Evolutionary conservation across 2,888 invertebrate species (phyloP).

Genomic region (Drosophila birchii): DNA sequence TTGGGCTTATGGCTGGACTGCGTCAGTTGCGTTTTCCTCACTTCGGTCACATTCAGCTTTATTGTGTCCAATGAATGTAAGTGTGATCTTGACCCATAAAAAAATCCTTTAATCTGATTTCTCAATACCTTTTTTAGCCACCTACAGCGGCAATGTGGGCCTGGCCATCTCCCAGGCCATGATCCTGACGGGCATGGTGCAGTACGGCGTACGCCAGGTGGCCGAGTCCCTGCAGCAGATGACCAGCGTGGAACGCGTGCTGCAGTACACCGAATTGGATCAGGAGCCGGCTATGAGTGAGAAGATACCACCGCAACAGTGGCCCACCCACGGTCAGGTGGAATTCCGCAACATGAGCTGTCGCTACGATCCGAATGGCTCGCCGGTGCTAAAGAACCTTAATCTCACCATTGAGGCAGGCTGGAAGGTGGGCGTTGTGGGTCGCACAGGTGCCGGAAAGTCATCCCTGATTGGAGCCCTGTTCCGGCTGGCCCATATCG

Average conservation of each 20-base stretch:
- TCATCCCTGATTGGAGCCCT: constrained; percentile 91
- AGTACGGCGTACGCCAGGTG: constrained; percentile 89
- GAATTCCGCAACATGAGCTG: constrained; percentile 87
- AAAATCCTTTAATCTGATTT: background rate
- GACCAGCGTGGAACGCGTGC: constrained; percentile 90
- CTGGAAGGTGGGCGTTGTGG: constrained; percentile 91
- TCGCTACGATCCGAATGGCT: constrained; percentile 86
- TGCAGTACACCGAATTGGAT: constrained; percentile 90
- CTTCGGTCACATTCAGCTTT: constrained; percentile 88
- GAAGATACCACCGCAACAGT: constrained; percentile 86
- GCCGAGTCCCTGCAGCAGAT: constrained; percentile 90
- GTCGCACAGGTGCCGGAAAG: constrained; percentile 94
- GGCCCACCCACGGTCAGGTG: constrained; percentile 89
- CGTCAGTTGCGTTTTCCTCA: constrained; percentile 89
- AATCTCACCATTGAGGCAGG: constrained; percentile 89
- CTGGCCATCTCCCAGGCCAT: constrained; percentile 89
- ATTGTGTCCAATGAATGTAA: constrained; percentile 87
- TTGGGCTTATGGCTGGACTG: constrained; percentile 91
- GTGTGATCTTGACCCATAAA: constrained; percentile 48
- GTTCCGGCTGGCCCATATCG: constrained; percentile 90
- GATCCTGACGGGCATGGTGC: constrained; percentile 90
- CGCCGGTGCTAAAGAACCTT: constrained; percentile 90
- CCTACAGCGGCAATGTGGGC: constrained; percentile 89
- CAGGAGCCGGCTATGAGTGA: constrained; percentile 85
- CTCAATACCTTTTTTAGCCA: constrained; percentile 60